Conservation (phyloP, 2,888 invertebrate genomes). For the Andrena haemorrhoa region DNA sequence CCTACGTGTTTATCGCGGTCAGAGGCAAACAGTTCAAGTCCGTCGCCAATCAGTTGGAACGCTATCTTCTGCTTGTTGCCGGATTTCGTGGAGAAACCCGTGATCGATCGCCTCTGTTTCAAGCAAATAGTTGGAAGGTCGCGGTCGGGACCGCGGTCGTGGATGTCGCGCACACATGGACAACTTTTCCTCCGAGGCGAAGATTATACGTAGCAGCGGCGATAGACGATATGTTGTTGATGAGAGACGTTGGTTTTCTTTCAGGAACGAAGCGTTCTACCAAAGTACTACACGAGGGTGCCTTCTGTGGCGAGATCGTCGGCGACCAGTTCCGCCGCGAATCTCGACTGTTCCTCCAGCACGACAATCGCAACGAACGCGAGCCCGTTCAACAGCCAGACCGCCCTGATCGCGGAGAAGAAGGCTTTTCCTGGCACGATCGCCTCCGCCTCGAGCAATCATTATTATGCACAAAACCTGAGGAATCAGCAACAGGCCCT, state of each 20-base stretch:
- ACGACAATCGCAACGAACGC: slow-evolving; percentile 81
- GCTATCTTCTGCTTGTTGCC: not conserved
- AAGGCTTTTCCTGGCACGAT: slow-evolving; percentile 34
- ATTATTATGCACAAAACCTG: slow-evolving; percentile 82
- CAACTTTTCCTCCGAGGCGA: too few species aligned
- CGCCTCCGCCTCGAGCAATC: slow-evolving; percentile 49
- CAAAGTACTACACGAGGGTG: slow-evolving; percentile 80
- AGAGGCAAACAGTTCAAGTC: not conserved
- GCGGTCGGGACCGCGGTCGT: not conserved
- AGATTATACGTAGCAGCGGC: too few species aligned
- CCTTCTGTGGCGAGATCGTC: slow-evolving; percentile 75
- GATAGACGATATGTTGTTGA: not conserved
- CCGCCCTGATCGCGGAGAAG: slow-evolving; percentile 75
- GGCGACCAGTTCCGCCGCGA: slow-evolving; percentile 74
- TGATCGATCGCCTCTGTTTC: not conserved
- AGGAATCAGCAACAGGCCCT: slow-evolving; percentile 73
- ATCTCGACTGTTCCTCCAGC: slow-evolving; percentile 82
- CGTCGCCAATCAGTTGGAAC: not conserved
- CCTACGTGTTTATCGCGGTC: not conserved
- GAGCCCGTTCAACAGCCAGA: slow-evolving; percentile 83
- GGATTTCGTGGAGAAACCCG: not conserved
- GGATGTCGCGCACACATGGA: not conserved
- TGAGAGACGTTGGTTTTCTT: slow-evolving; percentile 26
- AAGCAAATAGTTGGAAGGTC: too few species aligned
- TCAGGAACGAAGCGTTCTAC: slow-evolving; percentile 79